phyloP scores from a whole-genome alignment of 2,113 vertebrate genomes.

The Corythoichthys intestinalis region DNA sequence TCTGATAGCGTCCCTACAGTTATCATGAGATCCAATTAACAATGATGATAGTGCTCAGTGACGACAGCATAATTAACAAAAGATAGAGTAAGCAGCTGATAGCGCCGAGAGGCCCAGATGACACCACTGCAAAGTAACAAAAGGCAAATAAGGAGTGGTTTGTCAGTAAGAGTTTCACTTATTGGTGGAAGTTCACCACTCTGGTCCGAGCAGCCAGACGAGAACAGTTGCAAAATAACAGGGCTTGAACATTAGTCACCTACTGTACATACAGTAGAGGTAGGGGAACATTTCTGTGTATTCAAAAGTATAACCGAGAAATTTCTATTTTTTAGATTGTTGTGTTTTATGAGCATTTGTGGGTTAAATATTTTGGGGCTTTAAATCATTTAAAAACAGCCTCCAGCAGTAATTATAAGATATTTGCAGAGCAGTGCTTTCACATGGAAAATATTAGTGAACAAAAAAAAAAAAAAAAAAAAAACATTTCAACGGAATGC shows the following conservation, averaged over 20 bases:
- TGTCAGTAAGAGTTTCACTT: slow-evolving; percentile 13
- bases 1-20: not conserved
- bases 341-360: not conserved
- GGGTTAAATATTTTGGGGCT: not conserved
- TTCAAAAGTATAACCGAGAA: not conserved
- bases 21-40: not conserved
- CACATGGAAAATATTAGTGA: not conserved
- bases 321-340: not conserved
- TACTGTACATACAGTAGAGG: not conserved
- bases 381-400: not conserved
- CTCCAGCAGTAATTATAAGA: not conserved
- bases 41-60: not conserved
- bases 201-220: slow-evolving; percentile 31
- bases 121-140: slow-evolving; percentile 14
- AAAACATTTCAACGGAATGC: not conserved
- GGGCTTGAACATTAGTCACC: not conserved
- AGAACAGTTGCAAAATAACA: not conserved
- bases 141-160: slow-evolving; percentile 33
- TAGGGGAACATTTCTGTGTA: not conserved
- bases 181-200: slow-evolving; percentile 15
- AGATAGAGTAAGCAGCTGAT: not conserved
- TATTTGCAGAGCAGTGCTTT: not conserved
- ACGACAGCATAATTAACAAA: slow-evolving; percentile 3
- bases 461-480: not conserved
- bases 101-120: not conserved